Evolutionary conservation across 1,140 invertebrate genomes (phyloP), one percentile per base, ranked within the genome.

Genomic region (Oryctes rhinoceros): DNA sequence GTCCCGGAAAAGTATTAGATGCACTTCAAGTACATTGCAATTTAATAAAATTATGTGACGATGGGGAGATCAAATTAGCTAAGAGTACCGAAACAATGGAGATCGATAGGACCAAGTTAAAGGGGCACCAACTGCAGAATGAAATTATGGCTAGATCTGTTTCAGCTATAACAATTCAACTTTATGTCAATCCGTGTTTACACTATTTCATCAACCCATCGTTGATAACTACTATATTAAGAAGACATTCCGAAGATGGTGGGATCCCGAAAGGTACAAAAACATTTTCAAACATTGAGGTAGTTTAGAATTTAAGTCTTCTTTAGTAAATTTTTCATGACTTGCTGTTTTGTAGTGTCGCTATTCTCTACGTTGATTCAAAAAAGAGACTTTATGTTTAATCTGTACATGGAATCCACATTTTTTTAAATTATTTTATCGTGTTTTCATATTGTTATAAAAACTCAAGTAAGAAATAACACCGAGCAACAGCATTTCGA

Each of bases 101-200:
- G 10, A 84, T 91, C 78, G 89, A 91, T 83, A 83, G 85, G 9
- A 85, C 88, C 9, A 89, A 87, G 13, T 82, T 93, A 80, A 89
- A 91, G 88, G 94, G 92, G 1, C 91, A 94, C 86, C 86, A 87
- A 4, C 84, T 95, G 5, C 88, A 88, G 49, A 89, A 92, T 4
- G 86, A 91, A 80, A 94, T 92, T 4, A 93, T 95, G 90, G 88
- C 87, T 71, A 88, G 90, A 76, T 91, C 93, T 0, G 90, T 95
- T 24, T 91, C 94, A 0, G 89, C 92, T 59, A 88, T 95, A 49
- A 92, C 93, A 84, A 83, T 94, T 39, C 91, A 94, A 83, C 88
- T 94, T 80, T 95, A 95, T 85, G 89, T 93, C 13, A 95, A 95
- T 89, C 93, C 93, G 2, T 88, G 90, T 39, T 87, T 95, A 67